Base-by-base conservation (phyloP, 2,113 vertebrate species). In the Pachycephala philippinensis region DNA sequence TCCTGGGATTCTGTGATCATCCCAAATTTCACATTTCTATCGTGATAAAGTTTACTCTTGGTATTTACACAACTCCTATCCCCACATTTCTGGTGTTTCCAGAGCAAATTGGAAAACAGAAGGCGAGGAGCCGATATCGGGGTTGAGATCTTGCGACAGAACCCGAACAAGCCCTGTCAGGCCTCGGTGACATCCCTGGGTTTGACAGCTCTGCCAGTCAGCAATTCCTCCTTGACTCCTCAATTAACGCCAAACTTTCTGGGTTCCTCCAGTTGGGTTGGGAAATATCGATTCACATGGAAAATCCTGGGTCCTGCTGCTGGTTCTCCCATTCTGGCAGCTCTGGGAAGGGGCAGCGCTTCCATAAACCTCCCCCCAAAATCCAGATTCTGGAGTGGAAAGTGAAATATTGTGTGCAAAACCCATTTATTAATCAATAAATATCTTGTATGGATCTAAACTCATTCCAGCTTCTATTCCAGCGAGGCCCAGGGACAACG, bases 201-300 rank as follows among this genome's bases (percentile, higher is more conserved):
- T 83, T 10, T 94, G 85, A 64, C 94, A 91, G 70, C 30, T 96
- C 76, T 91, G 82, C 85, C 31, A 28, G 87, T 97, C 96, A 97
- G 96, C 96, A 91, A 28, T 79, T 94, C 90, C 72, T 77, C 4
- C 1, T 59, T 26, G 72, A 44, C 53, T 87, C 74, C 61, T 71
- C 78, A 52, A 49, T 84, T 64, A 22, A 76, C 0, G 44, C 17
- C 44, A 83, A 76, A 60, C 81, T 66, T 35, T 31, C 60, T 22
- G 23, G 2, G 64, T 85, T 85, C 79, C 91, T 64, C 3, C 44
- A 10, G 2, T 1, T 54, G 81, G 17, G 42, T 94, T 54, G 74
- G 37, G 94, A 95, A 96, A 94, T 69, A 52, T 2, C 5, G 3
- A 37, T 79, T 85, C 23, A 19, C 17, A 11, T 0, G 7, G 26